Base-by-base conservation (phyloP, 2,888 invertebrate genomes). In the Uloborus plumipes region DNA sequence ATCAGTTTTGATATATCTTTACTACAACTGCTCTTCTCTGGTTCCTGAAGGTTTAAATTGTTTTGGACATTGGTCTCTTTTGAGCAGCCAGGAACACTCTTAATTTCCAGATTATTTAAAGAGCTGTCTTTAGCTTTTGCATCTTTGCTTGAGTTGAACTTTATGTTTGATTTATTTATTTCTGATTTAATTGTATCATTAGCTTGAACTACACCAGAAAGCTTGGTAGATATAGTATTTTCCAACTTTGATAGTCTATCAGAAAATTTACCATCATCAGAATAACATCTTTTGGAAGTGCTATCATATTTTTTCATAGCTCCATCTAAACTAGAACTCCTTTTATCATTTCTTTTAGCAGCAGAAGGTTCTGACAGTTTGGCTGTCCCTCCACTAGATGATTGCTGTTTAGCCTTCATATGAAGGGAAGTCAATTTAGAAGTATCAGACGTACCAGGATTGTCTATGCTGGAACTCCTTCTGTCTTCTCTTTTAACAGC, bases 1-100 rank as follows among this genome's bases (percentile, higher is more conserved):
- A 81, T 81, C 51, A 81, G 65, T 50, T 75, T 62, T 55, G 80
- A 81, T 39, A 81, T 81, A 65, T 81, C 80, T 51, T 81, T 81
- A 11, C 50, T 69, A 39, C 39, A 39, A 51, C 64, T n/a, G 50
- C 49, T 70, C 39, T 81, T 81, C n/a, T 81, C 74, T 51, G n/a
- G 69, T 53, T 70, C 51, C 20, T 49, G 58, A 3, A 65, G 22
- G 58, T 81, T 81, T 50, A 81, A 74, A 65, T 81, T 81, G 65
- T 81, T 81, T 49, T 81, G 80, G 51, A 81, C 80, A 74, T 65
- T 81, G 9, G 26, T 49, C 55, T 81, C 80, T 50, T 65, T 67
- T 13, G 64, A 39, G 49, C n/a, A 18, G 7, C 47, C 14, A 18
- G 18, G 47, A 47, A 18, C 13, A 64, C 13, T 39, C 9, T 2